Conservation (phyloP, 2,797 vertebrate genomes). For the Agapornis canus region DNA sequence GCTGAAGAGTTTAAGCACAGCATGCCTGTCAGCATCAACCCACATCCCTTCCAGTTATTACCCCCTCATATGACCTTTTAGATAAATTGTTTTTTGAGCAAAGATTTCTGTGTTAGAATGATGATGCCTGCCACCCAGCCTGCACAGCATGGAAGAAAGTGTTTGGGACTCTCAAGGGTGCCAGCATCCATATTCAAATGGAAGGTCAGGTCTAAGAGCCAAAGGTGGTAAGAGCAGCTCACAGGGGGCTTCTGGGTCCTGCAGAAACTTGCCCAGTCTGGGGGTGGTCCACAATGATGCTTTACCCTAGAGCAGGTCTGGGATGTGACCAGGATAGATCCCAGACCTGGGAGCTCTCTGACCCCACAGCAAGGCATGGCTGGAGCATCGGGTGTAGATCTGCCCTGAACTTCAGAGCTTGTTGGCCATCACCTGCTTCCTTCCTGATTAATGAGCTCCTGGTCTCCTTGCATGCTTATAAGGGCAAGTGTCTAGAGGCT, state of each 20-base stretch:
- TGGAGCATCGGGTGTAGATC: neutral
- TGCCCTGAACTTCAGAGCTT: neutral
- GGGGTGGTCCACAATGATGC: neutral
- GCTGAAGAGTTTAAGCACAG: neutral
- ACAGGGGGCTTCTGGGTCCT: neutral
- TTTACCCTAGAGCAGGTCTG: neutral
- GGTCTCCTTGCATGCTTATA: neutral
- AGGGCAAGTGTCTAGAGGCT: neutral
- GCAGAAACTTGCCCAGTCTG: neutral
- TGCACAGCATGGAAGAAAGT: neutral
- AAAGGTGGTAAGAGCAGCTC: neutral
- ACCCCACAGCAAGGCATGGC: rapidly evolving
- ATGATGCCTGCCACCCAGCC: neutral
- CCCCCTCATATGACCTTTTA: neutral
- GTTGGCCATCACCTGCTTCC: neutral
- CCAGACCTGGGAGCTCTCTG: neutral
- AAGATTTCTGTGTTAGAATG: neutral
- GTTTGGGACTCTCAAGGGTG: rapidly evolving
- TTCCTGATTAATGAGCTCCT: neutral
- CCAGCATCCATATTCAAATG: neutral
- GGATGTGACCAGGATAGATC: neutral
- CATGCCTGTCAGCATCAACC: neutral
- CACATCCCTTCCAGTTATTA: rapidly evolving
- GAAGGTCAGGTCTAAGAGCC: neutral
- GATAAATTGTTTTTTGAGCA: neutral